Percentiles rank a stretch among this genome's conserved stretches.
Conservation (phyloP, 1,140 invertebrate genomes). For the Agrilus planipennis region DNA sequence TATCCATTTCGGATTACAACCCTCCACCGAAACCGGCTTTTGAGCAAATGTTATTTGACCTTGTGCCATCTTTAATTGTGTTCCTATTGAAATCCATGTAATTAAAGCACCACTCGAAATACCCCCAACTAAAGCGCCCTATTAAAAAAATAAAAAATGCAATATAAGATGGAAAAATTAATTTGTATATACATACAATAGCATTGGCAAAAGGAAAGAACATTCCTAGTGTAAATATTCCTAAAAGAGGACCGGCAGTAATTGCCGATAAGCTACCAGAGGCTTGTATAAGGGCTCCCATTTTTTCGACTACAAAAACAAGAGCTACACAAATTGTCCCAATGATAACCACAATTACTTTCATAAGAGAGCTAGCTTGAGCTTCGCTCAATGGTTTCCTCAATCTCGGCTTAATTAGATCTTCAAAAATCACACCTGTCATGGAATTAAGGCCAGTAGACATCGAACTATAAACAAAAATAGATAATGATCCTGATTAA, state of each 20-base stretch:
- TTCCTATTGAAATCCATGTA: slow-evolving; percentile 77
- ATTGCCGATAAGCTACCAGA: slow-evolving; percentile 53
- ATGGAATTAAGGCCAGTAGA: slow-evolving; percentile 69
- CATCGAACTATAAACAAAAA: slow-evolving; percentile 67
- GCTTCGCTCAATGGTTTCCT: slow-evolving; percentile 43
- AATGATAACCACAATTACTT: slow-evolving; percentile 51
- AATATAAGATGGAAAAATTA: neutral
- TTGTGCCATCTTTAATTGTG: slow-evolving; percentile 57
- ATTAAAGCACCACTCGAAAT: slow-evolving; percentile 55
- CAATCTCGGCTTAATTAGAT: slow-evolving; percentile 55
- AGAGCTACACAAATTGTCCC: slow-evolving; percentile 47
- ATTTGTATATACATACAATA: slow-evolving; percentile 36
- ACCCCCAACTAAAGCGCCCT: slow-evolving; percentile 72
- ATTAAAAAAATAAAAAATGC: slow-evolving; percentile 5
- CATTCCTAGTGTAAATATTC: slow-evolving; percentile 66
- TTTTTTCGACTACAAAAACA: slow-evolving; percentile 57
- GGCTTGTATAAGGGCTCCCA: slow-evolving; percentile 55
- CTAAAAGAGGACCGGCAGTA: slow-evolving; percentile 61
- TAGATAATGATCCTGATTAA: too few species aligned
- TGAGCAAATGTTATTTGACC: slow-evolving; percentile 44
- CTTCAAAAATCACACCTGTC: slow-evolving; percentile 70
- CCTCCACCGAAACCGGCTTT: slow-evolving; percentile 47
- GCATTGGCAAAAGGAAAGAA: slow-evolving; percentile 62
- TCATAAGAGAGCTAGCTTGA: slow-evolving; percentile 54
- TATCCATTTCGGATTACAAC: slow-evolving; percentile 42